Evolutionary conservation across 1,140 invertebrate species (phyloP).

Genomic region (Dinoponera quadriceps): DNA sequence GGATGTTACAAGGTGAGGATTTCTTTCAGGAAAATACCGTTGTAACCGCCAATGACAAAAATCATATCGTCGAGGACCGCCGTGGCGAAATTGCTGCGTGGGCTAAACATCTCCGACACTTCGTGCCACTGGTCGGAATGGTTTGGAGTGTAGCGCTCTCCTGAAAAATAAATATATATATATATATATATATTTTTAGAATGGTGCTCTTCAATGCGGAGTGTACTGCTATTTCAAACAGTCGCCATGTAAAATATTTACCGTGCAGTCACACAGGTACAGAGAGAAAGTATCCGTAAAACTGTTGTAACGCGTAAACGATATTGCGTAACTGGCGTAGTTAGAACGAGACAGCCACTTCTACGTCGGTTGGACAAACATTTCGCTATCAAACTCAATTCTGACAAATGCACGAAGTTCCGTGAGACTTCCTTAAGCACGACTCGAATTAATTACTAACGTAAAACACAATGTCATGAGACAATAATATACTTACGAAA

Average conservation of each 20-base stretch:
- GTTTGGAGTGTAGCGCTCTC: conserved; percentile 90
- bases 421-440: background rate
- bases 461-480: background rate
- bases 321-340: conserved; percentile 1
- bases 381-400: conserved; percentile 21
- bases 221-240: background rate
- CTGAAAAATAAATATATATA: conserved; percentile 79
- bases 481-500: background rate
- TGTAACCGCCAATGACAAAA: conserved; percentile 93
- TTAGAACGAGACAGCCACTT: background rate
- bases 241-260: conserved; percentile 9
- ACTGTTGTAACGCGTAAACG: no score
- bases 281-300: no score
- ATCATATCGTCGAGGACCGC: conserved; percentile 93
- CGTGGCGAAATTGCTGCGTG: conserved; percentile 94
- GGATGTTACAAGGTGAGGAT: background rate
- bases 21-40: conserved; percentile 85
- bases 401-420: background rate
- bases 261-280: background rate
- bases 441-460: conserved; percentile 35
- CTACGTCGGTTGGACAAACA: background rate
- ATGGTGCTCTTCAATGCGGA: background rate
- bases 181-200: conserved; percentile 23
- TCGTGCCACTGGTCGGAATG: conserved; percentile 87
- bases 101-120: conserved; percentile 93